Evolutionary conservation across 2,888 invertebrate species (phyloP).

Genomic region (Thera obeliscata): DNA sequence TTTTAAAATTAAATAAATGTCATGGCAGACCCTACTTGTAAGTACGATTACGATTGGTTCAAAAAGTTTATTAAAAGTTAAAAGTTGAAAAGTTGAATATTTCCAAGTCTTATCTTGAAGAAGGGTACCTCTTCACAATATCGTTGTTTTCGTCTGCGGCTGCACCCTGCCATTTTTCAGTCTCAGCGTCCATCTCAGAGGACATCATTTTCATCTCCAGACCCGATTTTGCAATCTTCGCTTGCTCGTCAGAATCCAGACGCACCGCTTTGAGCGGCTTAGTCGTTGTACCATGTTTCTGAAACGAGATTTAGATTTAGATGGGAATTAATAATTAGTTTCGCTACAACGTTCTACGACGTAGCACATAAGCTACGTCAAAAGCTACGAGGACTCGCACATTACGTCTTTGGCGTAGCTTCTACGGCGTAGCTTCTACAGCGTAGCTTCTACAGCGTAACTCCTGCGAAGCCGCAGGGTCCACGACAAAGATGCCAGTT

Average conservation of each 20-base stretch:
- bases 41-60: too few relatives aligned
- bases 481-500: too few relatives aligned
- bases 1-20: too few relatives aligned
- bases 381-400: not conserved
- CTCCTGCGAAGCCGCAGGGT: too few relatives aligned
- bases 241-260: slow-evolving; percentile 97
- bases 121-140: slow-evolving; percentile 86
- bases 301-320: slow-evolving; percentile 43
- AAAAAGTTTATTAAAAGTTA: too few relatives aligned
- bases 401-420: not conserved
- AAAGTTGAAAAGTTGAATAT: too few relatives aligned
- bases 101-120: not conserved
- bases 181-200: slow-evolving; percentile 97
- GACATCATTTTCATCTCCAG: slow-evolving; percentile 98
- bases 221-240: slow-evolving; percentile 98
- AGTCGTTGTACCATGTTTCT: slow-evolving; percentile 99
- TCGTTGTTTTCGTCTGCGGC: slow-evolving; percentile 90
- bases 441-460: slow-evolving; percentile 33
- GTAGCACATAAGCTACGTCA: slow-evolving; percentile 1
- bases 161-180: slow-evolving; percentile 96
- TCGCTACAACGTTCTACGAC: slow-evolving; percentile 13
- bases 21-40: too few relatives aligned
- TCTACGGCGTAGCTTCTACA: not conserved
- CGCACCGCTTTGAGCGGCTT: slow-evolving; percentile 96
- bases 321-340: slow-evolving; percentile 3